These are phyloP conservation scores for Aviceda subcristata DNA, from an alignment of 2,113 vertebrate species.

Conservation along the genomic window DNA sequence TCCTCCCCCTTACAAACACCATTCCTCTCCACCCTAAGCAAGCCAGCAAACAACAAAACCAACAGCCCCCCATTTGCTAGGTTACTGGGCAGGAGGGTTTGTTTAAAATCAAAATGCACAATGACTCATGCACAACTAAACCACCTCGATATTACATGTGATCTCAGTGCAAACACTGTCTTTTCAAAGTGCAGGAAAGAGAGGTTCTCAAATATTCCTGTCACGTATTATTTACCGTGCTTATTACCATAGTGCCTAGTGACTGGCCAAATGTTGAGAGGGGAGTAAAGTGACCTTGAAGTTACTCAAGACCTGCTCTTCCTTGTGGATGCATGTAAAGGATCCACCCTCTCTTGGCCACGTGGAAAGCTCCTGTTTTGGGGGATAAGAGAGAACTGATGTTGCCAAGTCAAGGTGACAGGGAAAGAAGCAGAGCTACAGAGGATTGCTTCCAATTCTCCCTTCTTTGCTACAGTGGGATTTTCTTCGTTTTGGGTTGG, in stretches of 20 bases:
- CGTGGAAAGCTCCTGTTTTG: background rate
- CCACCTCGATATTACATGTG: background rate
- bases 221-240: background rate
- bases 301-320: background rate
- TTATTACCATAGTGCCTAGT: background rate
- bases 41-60: background rate
- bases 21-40: background rate
- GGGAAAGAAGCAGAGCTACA: background rate
- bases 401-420: background rate
- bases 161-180: background rate
- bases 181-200: background rate
- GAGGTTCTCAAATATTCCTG: background rate
- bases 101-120: slow-evolving; percentile 4
- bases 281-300: background rate
- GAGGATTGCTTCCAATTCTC: background rate
- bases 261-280: background rate
- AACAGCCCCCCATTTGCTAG: background rate
- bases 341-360: background rate
- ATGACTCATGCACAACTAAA: slow-evolving; percentile 20
- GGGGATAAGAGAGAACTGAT: background rate
- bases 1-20: background rate
- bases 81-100: background rate
- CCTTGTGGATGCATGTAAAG: background rate
- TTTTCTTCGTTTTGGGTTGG: background rate
- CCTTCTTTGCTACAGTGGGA: background rate